Percentiles rank a stretch among this genome's conserved stretches.
phyloP scores from a whole-genome alignment of 1,140 invertebrate genomes.

The Euura saliciscinereae region DNA sequence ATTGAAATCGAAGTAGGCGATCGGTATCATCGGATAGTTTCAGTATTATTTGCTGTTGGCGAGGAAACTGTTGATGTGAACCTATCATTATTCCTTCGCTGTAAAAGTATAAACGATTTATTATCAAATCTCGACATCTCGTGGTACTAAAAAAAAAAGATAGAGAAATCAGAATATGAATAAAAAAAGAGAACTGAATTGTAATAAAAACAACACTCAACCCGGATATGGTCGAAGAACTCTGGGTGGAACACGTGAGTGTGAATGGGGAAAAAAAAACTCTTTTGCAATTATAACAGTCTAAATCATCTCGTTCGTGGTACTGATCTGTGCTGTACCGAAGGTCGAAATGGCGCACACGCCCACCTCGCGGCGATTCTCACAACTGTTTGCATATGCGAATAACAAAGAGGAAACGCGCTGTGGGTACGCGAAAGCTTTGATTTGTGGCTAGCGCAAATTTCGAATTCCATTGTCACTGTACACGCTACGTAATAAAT shows the following conservation, averaged over 20 bases:
- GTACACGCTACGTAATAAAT: too few species aligned
- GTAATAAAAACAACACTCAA: neutral
- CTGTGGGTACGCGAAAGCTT: neutral
- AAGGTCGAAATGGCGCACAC: neutral
- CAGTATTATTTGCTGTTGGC: too few species aligned
- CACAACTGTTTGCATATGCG: constrained; percentile 12
- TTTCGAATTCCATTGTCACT: neutral
- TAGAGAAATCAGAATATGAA: neutral
- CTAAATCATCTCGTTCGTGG: neutral
- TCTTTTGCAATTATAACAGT: neutral
- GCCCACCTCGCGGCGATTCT: constrained; percentile 17
- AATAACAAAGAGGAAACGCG: neutral
- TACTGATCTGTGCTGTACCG: neutral
- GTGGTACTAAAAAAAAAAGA: neutral
- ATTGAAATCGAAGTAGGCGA: too few species aligned
- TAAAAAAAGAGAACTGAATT: neutral
- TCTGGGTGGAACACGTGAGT: neutral
- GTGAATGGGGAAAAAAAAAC: neutral
- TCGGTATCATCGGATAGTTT: too few species aligned
- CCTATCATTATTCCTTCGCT: too few species aligned
- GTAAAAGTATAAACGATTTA: too few species aligned
- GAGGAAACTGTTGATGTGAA: too few species aligned
- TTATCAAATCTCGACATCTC: too few species aligned
- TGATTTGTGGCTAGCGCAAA: neutral
- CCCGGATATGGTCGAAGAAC: neutral